A percentile compares a stretch with the other conserved stretches of the same genome.
Conservation (phyloP, 2,797 vertebrate genomes). For the Amblyraja radiata region DNA sequence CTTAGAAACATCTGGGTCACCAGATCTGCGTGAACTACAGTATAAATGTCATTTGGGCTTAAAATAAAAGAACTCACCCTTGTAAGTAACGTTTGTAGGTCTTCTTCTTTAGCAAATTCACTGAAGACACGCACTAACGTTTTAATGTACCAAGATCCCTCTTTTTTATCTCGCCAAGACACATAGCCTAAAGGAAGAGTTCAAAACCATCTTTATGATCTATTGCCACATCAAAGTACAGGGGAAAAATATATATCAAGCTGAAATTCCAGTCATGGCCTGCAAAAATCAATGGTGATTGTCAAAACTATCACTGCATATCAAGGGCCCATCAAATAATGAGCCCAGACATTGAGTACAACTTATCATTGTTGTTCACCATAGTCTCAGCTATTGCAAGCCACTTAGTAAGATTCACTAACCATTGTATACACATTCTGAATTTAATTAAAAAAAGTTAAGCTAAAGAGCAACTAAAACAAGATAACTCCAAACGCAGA, state of each 20-base stretch:
- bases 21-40: not conserved
- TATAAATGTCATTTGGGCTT: not conserved
- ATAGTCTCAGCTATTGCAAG: not conserved
- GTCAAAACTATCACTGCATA: not conserved
- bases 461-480: not conserved
- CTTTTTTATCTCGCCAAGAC: constrained; percentile 72
- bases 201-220: not conserved
- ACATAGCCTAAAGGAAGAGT: constrained; percentile 70
- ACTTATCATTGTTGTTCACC: not conserved
- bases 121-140: constrained; percentile 68
- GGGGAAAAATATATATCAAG: not conserved
- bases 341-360: not conserved
- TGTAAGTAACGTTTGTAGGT: constrained; percentile 72
- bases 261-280: not conserved
- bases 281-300: not conserved
- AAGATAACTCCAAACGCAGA: not conserved
- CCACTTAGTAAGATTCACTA: not conserved
- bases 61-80: constrained; percentile 56
- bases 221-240: not conserved
- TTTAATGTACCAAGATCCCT: constrained; percentile 85
- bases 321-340: not conserved
- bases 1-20: not conserved
- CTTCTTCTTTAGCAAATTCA: constrained; percentile 54
- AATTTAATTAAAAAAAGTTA: not conserved
- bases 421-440: not conserved